Conservation (phyloP, 2,113 vertebrate species). For the Larimichthys polyactis region DNA sequence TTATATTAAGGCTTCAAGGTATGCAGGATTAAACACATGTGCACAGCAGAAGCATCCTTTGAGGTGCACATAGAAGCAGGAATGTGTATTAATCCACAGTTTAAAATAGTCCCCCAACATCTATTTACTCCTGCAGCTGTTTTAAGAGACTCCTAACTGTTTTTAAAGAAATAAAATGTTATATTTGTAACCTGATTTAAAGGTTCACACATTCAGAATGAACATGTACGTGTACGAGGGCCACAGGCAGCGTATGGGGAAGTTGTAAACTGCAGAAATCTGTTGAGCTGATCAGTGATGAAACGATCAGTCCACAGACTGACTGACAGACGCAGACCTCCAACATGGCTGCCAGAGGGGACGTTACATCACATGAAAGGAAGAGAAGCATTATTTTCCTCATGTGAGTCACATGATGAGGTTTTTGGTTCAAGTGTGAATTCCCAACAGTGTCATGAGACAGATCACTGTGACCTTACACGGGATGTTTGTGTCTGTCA, state of each 20-base stretch:
- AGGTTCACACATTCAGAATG: not conserved
- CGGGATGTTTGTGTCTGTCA: slow-evolving; percentile 60
- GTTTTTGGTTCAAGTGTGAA: slow-evolving; percentile 45
- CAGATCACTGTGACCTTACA: slow-evolving; percentile 25
- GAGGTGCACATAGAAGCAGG: not conserved
- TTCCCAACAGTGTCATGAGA: slow-evolving; percentile 65
- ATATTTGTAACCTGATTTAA: not conserved
- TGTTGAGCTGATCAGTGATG: not conserved
- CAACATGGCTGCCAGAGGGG: slow-evolving; percentile 23
- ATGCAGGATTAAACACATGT: no score
- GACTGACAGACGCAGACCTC: not conserved
- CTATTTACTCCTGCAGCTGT: not conserved
- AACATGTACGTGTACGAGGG: not conserved
- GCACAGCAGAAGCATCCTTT: no score
- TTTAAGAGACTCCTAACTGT: not conserved
- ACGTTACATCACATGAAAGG: slow-evolving; percentile 32
- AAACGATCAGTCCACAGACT: not conserved
- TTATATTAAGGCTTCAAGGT: no score
- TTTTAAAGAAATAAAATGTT: not conserved
- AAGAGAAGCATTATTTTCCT: not conserved
- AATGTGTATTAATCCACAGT: not conserved
- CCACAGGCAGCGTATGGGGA: not conserved
- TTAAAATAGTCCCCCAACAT: not conserved
- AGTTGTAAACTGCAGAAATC: not conserved
- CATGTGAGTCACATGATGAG: slow-evolving; percentile 31